phyloP scores from a whole-genome alignment of 2,113 vertebrate genomes.

The Syrmaticus mikado region DNA sequence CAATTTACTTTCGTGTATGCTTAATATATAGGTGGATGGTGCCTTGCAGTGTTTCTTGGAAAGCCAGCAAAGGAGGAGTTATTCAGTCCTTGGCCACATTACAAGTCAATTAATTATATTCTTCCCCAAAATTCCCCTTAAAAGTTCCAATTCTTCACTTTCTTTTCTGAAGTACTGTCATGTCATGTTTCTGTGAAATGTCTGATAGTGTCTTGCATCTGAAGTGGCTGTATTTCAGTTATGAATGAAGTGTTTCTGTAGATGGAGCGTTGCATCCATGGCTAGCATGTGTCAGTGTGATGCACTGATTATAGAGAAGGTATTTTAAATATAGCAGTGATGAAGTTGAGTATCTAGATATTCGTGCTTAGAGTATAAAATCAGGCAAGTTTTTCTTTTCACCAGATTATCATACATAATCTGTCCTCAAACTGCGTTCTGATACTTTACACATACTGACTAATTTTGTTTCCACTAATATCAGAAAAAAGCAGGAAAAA shows the following conservation, averaged over 20 bases:
- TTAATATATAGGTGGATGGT: background rate
- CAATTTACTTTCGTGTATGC: background rate
- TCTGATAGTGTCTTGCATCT: background rate
- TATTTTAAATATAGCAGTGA: background rate
- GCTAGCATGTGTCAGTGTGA: background rate
- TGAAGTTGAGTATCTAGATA: background rate
- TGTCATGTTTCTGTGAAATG: background rate
- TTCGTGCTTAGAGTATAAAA: background rate
- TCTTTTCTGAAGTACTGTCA: background rate
- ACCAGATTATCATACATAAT: background rate
- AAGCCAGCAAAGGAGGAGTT: background rate
- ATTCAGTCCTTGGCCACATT: background rate
- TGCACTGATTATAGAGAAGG: background rate
- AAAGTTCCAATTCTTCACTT: conserved; percentile 32
- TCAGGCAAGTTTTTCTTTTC: background rate
- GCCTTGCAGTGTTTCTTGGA: background rate
- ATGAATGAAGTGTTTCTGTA: background rate
- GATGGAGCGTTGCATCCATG: background rate
- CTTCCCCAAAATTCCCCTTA: background rate
- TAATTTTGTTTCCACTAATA: background rate
- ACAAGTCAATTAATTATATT: conserved; percentile 19
- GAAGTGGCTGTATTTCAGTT: background rate
- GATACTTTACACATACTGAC: background rate
- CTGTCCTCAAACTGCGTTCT: background rate
- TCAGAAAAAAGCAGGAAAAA: background rate